Percentiles rank a stretch among this genome's conserved stretches.
Conservation (phyloP, 2,113 vertebrate species). For the Ranitomeya variabilis region DNA sequence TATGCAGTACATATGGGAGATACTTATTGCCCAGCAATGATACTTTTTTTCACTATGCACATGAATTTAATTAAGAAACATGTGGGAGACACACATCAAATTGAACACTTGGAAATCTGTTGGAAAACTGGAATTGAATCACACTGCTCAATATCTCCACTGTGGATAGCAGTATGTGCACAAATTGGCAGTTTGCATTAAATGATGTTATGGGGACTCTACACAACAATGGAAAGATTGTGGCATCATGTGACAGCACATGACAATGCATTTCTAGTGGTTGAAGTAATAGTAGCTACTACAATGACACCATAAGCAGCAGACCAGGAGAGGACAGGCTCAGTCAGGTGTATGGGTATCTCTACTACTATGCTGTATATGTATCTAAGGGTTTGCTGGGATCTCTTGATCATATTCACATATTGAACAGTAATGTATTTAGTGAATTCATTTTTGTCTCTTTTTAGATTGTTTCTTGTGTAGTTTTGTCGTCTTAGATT, state of each 20-base stretch:
- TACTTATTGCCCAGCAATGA: background rate
- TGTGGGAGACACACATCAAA: conserved; percentile 20
- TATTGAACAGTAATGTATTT: background rate
- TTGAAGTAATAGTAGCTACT: background rate
- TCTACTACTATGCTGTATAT: background rate
- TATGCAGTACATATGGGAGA: conserved; percentile 30
- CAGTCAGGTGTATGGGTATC: background rate
- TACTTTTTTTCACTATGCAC: conserved; percentile 1
- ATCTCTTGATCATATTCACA: background rate
- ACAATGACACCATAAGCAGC: background rate
- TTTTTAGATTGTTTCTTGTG: background rate
- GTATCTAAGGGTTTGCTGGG: background rate
- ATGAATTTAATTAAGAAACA: conserved; percentile 23
- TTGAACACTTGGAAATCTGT: background rate
- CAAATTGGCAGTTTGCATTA: background rate
- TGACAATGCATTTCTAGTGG: conserved; percentile 30
- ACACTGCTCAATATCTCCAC: background rate
- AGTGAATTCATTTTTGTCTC: background rate
- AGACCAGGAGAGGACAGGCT: background rate
- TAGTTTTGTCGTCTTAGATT: background rate
- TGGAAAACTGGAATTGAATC: background rate
- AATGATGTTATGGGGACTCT: background rate
- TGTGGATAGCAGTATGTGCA: background rate
- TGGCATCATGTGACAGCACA: background rate
- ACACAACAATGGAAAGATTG: background rate